Evolutionary conservation across 2,797 vertebrate genomes (phyloP), one percentile per base, ranked within the genome.

Genomic region (Mallotus villosus): DNA sequence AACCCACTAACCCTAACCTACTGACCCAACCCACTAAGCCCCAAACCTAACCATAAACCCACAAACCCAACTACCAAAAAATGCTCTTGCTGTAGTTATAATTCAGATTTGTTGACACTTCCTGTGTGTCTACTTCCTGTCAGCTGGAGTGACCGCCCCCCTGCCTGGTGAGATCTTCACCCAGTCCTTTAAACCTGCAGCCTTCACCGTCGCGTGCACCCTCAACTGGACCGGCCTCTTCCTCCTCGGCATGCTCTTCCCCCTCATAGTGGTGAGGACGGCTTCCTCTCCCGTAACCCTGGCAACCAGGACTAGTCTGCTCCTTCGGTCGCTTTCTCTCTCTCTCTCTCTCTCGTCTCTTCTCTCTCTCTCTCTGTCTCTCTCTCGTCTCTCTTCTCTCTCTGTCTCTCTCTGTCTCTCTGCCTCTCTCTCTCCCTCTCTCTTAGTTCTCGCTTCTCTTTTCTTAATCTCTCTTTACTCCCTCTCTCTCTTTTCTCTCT

Each of bases 181-280:
- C 41, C 94, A 94, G 76, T 84, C 89, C 0, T 94, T 88, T 74
- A 93, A 92, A 83, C 78, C 93, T 11, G 87, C 93, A 3, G 94
- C 81, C 8, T 94, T 81, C 79, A 90, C 86, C 49, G 49, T 95
- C 0, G 77, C 77, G 70, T 91, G 79, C 74, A 67, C 51, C n/a
- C 17, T 88, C 55, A 93, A 84, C 89, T 96, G 94, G 94, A 27
- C 11, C 0, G 74, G 87, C 5, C 84, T 97, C 64, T 95, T 96
- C 62, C 4, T 90, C 12, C 61, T 95, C 29, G 94, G 93, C 32
- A 88, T 95, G 87, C 0, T 93, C 32, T 95, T 96, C 77, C 94
- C 95, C 4, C 74, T 94, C 41, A 74, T 96, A 27, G 92, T 92
- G 88, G 95, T 95, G 82, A 93, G 94, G 24, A 58, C 19, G 27